phyloP scores from a whole-genome alignment of 2,797 vertebrate species.

The Enteromius treurensis region DNA sequence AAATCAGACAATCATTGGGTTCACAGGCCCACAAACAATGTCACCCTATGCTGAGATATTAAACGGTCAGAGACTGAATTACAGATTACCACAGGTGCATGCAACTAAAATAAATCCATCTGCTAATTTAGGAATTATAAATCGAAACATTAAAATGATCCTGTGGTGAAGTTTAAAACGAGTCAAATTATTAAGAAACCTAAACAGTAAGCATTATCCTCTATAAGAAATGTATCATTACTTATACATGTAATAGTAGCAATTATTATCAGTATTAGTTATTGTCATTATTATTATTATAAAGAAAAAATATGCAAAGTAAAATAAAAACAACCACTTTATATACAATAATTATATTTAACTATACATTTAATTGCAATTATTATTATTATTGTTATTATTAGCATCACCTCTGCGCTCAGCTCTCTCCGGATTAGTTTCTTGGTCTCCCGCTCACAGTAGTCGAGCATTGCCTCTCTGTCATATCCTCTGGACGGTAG shows the following conservation, averaged over 20 bases:
- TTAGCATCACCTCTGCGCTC: constrained; percentile 75
- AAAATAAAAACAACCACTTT: too few species aligned
- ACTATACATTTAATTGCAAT: too few species aligned
- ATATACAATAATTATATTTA: too few species aligned
- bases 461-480: constrained; percentile 75
- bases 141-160: neutral
- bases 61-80: neutral
- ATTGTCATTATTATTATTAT: neutral
- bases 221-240: neutral
- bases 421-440: constrained; percentile 77
- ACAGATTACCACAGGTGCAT: constrained; percentile 1
- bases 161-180: neutral
- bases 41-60: constrained; percentile 11
- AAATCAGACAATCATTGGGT: neutral
- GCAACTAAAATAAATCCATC: neutral
- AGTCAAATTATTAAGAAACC: neutral
- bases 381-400: neutral
- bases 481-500: constrained; percentile 69
- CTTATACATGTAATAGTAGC: neutral
- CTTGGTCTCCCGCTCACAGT: constrained; percentile 78
- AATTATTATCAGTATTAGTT: neutral
- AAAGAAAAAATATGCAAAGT: neutral
- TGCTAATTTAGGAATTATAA: neutral
- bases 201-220: neutral
- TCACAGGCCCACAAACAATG: neutral